Evolutionary conservation across 1,140 invertebrate genomes (phyloP), one percentile per base, ranked within the genome.

Genomic region (Triops longicaudatus): DNA sequence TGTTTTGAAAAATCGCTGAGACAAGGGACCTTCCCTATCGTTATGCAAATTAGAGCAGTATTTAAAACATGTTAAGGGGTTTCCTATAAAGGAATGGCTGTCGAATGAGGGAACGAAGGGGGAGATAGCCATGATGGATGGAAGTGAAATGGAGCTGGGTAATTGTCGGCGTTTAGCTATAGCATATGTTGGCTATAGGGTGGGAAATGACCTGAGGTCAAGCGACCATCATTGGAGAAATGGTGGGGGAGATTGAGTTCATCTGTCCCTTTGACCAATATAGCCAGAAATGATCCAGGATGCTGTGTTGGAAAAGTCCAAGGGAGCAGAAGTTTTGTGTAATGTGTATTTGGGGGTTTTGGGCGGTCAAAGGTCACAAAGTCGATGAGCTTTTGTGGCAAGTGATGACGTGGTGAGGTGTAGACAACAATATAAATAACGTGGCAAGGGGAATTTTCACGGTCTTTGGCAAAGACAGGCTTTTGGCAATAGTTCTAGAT

Each of bases 351-450:
- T n/a, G n/a, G n/a, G 31, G 31, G 31, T 37, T 37, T 37, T n/a
- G n/a, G 7, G 31, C 7, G 31, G 31, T 37, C 2, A 63, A 22
- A 22, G 17, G 50, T 9, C 50, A 14, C 3, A 14, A 22, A 63
- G 17, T 63, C 50, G 50, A 22, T 63, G 50, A 63, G 14, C 50
- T 63, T 44, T 44, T 63, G 50, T 17, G 17, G 10, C 50, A 17
- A n/a, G 10, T 63, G 50, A 22, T 17, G 50, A 63, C 22, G 14
- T 2, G 50, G 4, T 17, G 22, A 63, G 22, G 22, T 22, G 14
- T n/a, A 22, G 50, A 63, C 50, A 63, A 63, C 50, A 63, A 63
- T 63, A 63, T 63, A 63, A 63, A 63, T 63, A 63, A 9, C 50
- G 22, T 63, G 22, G 50, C 50, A 37, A 37, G 31, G 31, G 31